Base-by-base conservation (phyloP, 2,113 vertebrate species). In the Barnardius zonarius region DNA sequence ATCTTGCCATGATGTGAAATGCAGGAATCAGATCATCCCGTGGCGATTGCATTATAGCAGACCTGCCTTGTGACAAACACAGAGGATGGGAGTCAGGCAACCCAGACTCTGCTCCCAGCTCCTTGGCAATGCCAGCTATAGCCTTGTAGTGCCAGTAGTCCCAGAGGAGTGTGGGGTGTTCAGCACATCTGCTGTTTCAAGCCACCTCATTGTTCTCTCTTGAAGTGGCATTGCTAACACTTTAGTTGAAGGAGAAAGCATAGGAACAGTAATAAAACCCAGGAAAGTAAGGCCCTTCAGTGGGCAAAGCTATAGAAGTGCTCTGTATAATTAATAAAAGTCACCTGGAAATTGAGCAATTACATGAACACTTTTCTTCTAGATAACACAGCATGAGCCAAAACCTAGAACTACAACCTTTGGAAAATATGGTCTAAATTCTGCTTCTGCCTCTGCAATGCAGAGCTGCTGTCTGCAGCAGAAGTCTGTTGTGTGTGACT, bases 381-480 rank as follows among this genome's bases (percentile, higher is more conserved):
- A 41, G 16, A 17, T 75, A 66, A 78, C 12, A 64, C 88, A 79
- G 23, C 35, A 35, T 11, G 13, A 85, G 35, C 44, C 67, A 35
- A 75, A 87, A 83, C 24, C 16, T 41, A 78, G 43, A 90, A 54
- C 17, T 49, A 67, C 23, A 64, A 25, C 33, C 22, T 84, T 75
- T 72, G 35, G 44, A 82, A 79, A 87, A 79, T 28, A 33, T 0
- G 27, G 85, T 75, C 75, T 84, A 95, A 73, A 74, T 91, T 88
- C 75, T 83, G n/a, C 51, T 83, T 77, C 79, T 87, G 44, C 81
- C 91, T 95, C 89, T 97, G 94, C 94, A 96, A 86, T 90, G 87
- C 96, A 96, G 93, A 93, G 70, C 27, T 67, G 37, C 2, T 57
- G 43, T 46, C 70, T 94, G 79, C 92, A 93, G 91, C 81, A 87